Evolutionary conservation across 1,140 invertebrate species (phyloP), one percentile per base, ranked within the genome.

Genomic region (Megathymus violae): DNA sequence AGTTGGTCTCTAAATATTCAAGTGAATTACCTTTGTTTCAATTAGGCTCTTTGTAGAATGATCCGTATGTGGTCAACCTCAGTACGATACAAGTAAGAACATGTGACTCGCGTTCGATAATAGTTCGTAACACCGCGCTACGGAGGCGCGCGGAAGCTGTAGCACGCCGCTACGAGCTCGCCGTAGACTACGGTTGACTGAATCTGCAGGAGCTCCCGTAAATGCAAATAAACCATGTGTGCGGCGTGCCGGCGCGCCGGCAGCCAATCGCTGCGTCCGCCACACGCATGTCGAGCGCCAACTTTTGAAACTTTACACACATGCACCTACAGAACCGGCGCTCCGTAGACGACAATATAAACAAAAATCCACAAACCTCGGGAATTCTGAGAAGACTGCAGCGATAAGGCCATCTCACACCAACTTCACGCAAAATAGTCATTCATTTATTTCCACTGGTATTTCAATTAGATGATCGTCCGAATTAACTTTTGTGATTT

Each of bases 201-300:
- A 88, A 81, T 87, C 83, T 85, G 80, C 77, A 77, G 80, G 69
- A 80, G 74, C 72, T 76, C 69, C 59, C 67, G 79, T 54, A 54
- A 78, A 90, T 90, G 88, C 88, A 90, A 90, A 90, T 87, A 86
- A 77, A 82, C 62, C 85, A 82, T 85, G 80, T 88, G 85, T 88
- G 88, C 77, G 80, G 46, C 58, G 51, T 52, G 48, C 10, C 69
- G 66, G 59, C 67, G 62, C 48, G 67, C 47, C 38, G 58, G 64
- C 74, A 69, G 71, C 88, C 85, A 87, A 87, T 88, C 78, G 67
- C 76, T 56, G 78, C 71, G 68, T 75, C 60, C 76, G 64, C 47
- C 40, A 63, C 83, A 86, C 88, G 85, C 88, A 86, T 78, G 85
- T 58, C 82, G 69, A 66, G 74, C 67, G 68, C 75, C 80, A 84